Base-by-base conservation (phyloP, 2,888 invertebrate genomes). In the Cosmopolites sordidus region DNA sequence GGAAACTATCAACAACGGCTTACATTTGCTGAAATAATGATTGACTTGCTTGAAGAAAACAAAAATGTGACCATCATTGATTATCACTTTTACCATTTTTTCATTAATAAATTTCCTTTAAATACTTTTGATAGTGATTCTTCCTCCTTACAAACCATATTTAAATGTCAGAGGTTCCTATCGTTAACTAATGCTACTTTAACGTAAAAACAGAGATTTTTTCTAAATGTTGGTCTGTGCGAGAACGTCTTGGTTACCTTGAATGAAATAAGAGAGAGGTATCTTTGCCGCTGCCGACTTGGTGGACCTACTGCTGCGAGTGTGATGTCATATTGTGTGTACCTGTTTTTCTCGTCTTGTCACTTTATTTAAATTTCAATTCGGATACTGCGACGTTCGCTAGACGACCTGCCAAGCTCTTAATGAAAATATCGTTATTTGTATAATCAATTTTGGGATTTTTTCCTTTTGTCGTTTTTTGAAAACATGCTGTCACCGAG, bases 331-430 rank as follows among this genome's bases (percentile, higher is more conserved):
- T 56, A 37, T 51, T 42, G 55, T 48, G 56, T 51, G 51, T 56
- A 56, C 56, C 52, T 56, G 56, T 56, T 56, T 56, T 56, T 56
- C 56, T 49, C 51, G 56, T 56, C 56, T 15, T 48, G 48, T 39
- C 39, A 38, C 22, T 38, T 50, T 41, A 55, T 48, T 47, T 41
- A 47, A 51, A 50, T 54, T 50, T 47, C 50, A 17, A 47, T 54
- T 44, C 45, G 49, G 33, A 22, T 49, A 54, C 42, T 49, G 39
- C 27, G 48, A 49, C 48, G 48, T 16, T 30, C 12, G 33, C 12
- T 12, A 3, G 33, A 12, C 12, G 33, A 4, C 33, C n/a, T 33
- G 33, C n/a, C 33, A 12, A 8, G 3, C 11, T n/a, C 11, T 11
- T 33, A 33, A 33, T 33, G 33, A 33, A 33, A 33, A 33, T 33